These are phyloP conservation scores for Bhutanitis thaidina DNA, from an alignment of 2,888 invertebrate species.

Conservation along the genomic window DNA sequence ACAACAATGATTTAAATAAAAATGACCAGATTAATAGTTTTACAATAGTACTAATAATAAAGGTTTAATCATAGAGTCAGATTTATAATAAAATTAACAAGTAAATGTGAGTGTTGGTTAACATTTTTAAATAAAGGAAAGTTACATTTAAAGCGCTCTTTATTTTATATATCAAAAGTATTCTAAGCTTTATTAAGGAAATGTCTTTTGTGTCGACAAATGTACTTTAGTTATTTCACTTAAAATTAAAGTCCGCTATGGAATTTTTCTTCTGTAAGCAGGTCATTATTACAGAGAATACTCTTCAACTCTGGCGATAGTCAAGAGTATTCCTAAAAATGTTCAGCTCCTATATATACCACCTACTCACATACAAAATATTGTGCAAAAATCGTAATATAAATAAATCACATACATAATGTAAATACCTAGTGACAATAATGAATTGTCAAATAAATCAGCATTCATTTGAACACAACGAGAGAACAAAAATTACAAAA, in stretches of 20 bases:
- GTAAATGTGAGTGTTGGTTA: constrained; percentile 77
- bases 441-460: constrained; percentile 30
- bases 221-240: constrained; percentile 69
- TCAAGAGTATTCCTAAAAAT: constrained; percentile 25
- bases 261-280: constrained; percentile 49
- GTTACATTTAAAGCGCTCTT: constrained; percentile 73
- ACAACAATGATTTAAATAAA: constrained; percentile 79
- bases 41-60: constrained; percentile 67
- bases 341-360: constrained; percentile 26
- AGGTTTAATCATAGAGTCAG: constrained; percentile 71
- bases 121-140: constrained; percentile 66
- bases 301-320: constrained; percentile 62
- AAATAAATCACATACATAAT: constrained; percentile 63
- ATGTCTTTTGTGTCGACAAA: constrained; percentile 68
- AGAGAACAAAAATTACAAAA: constrained; percentile 42
- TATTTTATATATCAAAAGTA: constrained; percentile 66
- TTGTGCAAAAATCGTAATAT: constrained; percentile 63
- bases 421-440: constrained; percentile 33
- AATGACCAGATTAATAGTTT: constrained; percentile 80
- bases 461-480: constrained; percentile 54
- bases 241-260: constrained; percentile 59
- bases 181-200: constrained; percentile 66
- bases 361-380: constrained; percentile 40
- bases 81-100: constrained; percentile 74
- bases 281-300: constrained; percentile 33